Evolutionary conservation across 2,888 invertebrate species (phyloP).

Genomic region (Standfussiana lucernea): DNA sequence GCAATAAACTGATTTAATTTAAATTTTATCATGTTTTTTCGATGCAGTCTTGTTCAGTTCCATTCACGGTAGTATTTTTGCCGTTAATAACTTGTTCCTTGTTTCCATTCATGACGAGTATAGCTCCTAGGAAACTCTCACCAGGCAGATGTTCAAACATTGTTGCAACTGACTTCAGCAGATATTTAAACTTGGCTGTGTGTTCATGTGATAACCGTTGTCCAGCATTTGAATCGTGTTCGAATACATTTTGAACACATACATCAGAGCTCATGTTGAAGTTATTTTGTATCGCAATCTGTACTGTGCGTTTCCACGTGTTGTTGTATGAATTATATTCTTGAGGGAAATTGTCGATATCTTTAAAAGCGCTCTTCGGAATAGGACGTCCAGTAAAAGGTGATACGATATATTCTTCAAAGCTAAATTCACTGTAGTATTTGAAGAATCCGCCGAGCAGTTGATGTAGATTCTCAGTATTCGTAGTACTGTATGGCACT

Average conservation of each 20-base stretch:
- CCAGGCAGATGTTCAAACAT: constrained; percentile 29
- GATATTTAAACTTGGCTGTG: constrained; percentile 7
- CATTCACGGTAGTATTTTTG: neutral
- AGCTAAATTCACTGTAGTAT: constrained; percentile 63
- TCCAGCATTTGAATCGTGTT: constrained; percentile 4
- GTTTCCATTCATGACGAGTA: neutral
- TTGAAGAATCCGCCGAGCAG: constrained; percentile 63
- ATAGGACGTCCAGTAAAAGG: constrained; percentile 53
- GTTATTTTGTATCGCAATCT: neutral
- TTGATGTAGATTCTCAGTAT: constrained; percentile 37
- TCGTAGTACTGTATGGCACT: constrained; percentile 22
- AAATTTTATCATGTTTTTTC: neutral
- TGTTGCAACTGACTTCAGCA: constrained; percentile 24
- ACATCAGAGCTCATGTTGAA: constrained; percentile 10
- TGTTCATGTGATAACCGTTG: neutral
- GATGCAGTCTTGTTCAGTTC: neutral
- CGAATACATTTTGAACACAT: constrained; percentile 43
- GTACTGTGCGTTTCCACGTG: neutral
- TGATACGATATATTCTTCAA: constrained; percentile 56
- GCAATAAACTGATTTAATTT: neutral
- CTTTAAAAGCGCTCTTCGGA: constrained; percentile 4
- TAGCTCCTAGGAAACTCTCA: constrained; percentile 31
- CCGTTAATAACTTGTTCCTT: neutral
- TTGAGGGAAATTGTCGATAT: constrained; percentile 38
- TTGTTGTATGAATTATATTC: constrained; percentile 42